Evolutionary conservation across 2,113 vertebrate genomes (phyloP).

Genomic region (Rhynchopsitta pachyrhyncha): DNA sequence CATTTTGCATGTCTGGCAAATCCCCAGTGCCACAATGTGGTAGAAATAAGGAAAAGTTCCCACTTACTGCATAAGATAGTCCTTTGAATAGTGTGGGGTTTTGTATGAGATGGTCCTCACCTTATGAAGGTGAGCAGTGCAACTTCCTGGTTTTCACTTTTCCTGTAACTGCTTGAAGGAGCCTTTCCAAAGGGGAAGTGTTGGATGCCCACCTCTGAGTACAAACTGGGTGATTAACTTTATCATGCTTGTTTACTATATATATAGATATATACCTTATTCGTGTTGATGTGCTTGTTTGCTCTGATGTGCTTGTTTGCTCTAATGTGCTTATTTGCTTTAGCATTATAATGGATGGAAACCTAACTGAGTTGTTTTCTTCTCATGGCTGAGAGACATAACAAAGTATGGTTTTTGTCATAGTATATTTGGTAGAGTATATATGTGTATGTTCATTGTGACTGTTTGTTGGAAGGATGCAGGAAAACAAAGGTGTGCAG

Average conservation of each 20-base stretch:
- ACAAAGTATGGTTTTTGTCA: not conserved
- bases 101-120: not conserved
- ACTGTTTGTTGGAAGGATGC: not conserved
- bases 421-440: not conserved
- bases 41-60: not conserved
- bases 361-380: not conserved
- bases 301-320: not conserved
- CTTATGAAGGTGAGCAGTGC: not conserved
- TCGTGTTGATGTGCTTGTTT: not conserved
- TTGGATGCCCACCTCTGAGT: not conserved
- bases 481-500: not conserved
- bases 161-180: not conserved
- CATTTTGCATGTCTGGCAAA: not conserved
- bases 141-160: not conserved
- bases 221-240: not conserved
- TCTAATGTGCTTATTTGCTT: not conserved
- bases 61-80: not conserved
- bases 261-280: not conserved
- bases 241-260: not conserved
- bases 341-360: not conserved
- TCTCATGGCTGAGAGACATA: not conserved
- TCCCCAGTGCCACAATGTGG: accelerated
- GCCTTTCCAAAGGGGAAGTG: not conserved
- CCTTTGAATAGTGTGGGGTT: not conserved
- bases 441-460: not conserved